Evolutionary conservation across 2,113 vertebrate species (phyloP).

Genomic region (Stegostoma tigrinum): DNA sequence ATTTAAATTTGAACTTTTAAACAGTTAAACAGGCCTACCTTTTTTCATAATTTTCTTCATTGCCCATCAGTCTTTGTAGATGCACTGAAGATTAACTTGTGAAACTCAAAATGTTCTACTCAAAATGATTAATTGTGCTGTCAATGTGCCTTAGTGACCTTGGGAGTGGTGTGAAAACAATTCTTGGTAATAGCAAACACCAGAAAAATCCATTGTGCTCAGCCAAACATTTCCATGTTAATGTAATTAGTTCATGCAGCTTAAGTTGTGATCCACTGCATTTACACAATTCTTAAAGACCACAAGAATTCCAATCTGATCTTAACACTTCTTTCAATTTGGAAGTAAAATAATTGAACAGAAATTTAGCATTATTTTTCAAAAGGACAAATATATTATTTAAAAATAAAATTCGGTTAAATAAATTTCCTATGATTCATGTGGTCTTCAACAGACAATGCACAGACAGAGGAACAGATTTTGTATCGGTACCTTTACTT

Average conservation of each 20-base stretch:
- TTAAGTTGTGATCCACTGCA: conserved; percentile 34
- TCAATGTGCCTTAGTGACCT: conserved; percentile 5
- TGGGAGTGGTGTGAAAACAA: conserved; percentile 13
- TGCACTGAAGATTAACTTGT: conserved; percentile 29
- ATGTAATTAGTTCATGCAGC: conserved; percentile 26
- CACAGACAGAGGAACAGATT: conserved; percentile 32
- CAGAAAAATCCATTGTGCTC: conserved; percentile 33
- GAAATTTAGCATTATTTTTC: not conserved
- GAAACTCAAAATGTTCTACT: conserved; percentile 25
- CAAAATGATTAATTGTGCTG: conserved; percentile 33
- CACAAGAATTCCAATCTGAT: conserved; percentile 16
- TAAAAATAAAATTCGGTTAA: not conserved
- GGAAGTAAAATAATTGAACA: not conserved
- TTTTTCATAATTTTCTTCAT: conserved; percentile 20
- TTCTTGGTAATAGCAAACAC: conserved; percentile 24
- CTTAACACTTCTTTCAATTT: not conserved
- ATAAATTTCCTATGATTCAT: conserved; percentile 14
- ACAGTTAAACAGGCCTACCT: conserved; percentile 8
- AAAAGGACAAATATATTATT: not conserved
- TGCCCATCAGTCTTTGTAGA: conserved; percentile 12
- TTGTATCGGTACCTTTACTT: conserved; percentile 18
- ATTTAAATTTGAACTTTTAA: not conserved
- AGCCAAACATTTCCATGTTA: conserved; percentile 29
- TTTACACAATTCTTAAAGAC: conserved; percentile 33
- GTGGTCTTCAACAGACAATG: conserved; percentile 34